A percentile compares a stretch with the other conserved stretches of the same genome.
These are phyloP conservation scores for Ianthella basta DNA, from an alignment of 37 sponge, comb jelly and placozoan genomes.

Conservation along the genomic window DNA sequence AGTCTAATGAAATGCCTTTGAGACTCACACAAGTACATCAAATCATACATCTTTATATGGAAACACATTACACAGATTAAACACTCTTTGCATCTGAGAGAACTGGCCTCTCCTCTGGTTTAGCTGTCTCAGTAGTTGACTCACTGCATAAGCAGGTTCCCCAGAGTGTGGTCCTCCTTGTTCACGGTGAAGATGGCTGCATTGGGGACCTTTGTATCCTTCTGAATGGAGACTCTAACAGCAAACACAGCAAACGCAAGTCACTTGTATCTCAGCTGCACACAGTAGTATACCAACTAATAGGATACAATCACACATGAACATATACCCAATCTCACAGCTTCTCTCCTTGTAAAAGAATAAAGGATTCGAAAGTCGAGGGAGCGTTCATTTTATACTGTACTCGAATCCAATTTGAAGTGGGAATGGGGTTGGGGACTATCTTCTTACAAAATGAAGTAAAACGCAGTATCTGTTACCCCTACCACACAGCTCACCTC, in stretches of 20 bases:
- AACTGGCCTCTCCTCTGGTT: no score
- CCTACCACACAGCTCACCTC: no score
- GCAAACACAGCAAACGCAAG: conserved; percentile 25
- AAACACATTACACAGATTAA: no score
- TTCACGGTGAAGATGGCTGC: conserved; percentile 93
- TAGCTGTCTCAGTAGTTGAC: no score
- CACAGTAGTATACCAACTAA: not conserved
- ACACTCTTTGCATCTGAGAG: no score
- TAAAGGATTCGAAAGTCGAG: conserved; percentile 92
- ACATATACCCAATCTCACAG: conserved; percentile 53
- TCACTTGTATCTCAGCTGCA: not conserved
- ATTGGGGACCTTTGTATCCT: conserved; percentile 98
- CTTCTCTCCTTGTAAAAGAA: conserved; percentile 93
- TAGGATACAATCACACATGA: no score
- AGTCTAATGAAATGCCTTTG: no score
- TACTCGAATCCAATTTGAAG: not conserved
- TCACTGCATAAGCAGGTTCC: conserved; percentile 91
- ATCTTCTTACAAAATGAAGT: no score
- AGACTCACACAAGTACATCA: no score
- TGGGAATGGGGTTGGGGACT: not conserved
- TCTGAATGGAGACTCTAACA: conserved; percentile 83
- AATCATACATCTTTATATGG: no score
- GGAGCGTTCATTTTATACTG: conserved; percentile 86
- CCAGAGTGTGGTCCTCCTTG: conserved; percentile 98
- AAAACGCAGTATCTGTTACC: no score